Conservation (phyloP, 2,888 invertebrate species). For the Acanthosepion pharaonis region DNA sequence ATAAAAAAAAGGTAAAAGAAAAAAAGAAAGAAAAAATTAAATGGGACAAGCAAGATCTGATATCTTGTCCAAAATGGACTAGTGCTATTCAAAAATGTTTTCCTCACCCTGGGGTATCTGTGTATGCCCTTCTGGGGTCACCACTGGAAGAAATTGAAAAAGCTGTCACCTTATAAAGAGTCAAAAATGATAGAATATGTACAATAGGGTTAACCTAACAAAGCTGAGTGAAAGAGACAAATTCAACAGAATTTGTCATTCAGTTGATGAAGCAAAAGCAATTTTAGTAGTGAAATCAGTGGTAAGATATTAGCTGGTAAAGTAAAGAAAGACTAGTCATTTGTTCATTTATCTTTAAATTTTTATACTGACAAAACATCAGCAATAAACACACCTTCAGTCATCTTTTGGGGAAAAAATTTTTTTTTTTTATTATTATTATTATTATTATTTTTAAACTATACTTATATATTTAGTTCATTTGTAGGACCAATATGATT, state of each 20-base stretch:
- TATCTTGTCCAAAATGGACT: slow-evolving; percentile 45
- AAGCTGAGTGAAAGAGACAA: not conserved
- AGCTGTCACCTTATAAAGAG: slow-evolving; percentile 47
- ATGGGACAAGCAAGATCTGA: slow-evolving; percentile 44
- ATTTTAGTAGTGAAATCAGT: not conserved
- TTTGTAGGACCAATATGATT: not conserved
- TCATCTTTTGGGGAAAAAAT: not conserved
- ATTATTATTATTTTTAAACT: not conserved
- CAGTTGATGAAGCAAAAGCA: slow-evolving; percentile 14
- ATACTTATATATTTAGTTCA: not conserved
- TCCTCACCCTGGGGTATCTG: slow-evolving; percentile 47
- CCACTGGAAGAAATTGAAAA: slow-evolving; percentile 47
- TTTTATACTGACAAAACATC: not conserved
- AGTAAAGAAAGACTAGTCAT: not conserved
- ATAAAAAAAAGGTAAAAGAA: not conserved
- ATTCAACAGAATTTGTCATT: not conserved
- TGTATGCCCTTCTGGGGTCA: slow-evolving; percentile 46
- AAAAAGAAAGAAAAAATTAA: not conserved
- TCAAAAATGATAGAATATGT: slow-evolving; percentile 34
- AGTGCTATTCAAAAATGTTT: slow-evolving; percentile 46
- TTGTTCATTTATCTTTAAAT: not conserved
- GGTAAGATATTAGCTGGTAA: not conserved
- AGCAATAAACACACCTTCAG: not conserved
- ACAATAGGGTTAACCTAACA: slow-evolving; percentile 33
- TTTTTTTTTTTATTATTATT: not conserved